phyloP scores from a whole-genome alignment of 2,888 invertebrate species.

The Dicyrtomina minuta region DNA sequence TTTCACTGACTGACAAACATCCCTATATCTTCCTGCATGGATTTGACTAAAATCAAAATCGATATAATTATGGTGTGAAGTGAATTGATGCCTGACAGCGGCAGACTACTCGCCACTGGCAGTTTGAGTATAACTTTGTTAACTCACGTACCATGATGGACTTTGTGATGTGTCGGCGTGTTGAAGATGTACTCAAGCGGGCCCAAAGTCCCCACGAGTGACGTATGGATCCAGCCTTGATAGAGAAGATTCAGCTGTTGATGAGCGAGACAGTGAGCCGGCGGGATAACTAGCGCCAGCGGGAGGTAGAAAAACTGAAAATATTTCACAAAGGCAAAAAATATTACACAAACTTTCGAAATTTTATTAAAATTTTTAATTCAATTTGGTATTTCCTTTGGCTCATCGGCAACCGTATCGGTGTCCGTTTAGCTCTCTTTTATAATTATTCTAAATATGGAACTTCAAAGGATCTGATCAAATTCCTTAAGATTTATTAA shows the following conservation, averaged over 20 bases:
- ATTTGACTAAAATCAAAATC: too few relatives aligned
- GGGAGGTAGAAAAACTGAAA: conserved; percentile 51
- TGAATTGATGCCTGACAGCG: too few relatives aligned
- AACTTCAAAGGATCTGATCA: not conserved
- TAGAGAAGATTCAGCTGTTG: conserved; percentile 85
- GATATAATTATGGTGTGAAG: too few relatives aligned
- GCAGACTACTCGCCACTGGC: too few relatives aligned
- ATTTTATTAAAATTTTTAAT: too few relatives aligned
- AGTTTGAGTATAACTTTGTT: too few relatives aligned
- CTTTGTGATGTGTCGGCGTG: conserved; percentile 86
- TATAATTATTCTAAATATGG: not conserved
- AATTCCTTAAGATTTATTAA: too few relatives aligned
- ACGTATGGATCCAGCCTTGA: conserved; percentile 93
- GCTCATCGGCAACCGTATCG: too few relatives aligned
- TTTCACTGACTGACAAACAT: too few relatives aligned
- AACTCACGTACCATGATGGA: conserved; percentile 76
- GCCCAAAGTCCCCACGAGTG: conserved; percentile 75
- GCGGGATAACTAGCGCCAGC: conserved; percentile 74
- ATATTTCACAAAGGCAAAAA: not conserved
- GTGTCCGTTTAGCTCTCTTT: not conserved
- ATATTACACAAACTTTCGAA: not conserved
- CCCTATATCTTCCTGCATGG: too few relatives aligned
- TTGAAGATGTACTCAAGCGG: conserved; percentile 84
- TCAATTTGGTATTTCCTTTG: too few relatives aligned
- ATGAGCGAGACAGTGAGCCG: conserved; percentile 77